Conservation (phyloP, 2,113 vertebrate species). For the Cyprinodon variegatus region DNA sequence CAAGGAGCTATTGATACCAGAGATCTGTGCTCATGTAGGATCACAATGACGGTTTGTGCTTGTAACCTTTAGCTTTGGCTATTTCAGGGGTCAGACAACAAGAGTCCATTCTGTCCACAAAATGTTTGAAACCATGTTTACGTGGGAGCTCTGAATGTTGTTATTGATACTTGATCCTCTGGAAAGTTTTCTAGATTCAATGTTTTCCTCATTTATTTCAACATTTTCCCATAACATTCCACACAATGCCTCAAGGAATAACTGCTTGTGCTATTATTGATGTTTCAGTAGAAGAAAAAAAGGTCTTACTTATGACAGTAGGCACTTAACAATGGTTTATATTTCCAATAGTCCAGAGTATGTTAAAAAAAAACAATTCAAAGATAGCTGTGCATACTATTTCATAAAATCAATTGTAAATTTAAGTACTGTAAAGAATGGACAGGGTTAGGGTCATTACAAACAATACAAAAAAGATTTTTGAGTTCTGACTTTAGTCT, state of each 20-base stretch:
- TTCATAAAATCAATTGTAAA: too few relatives aligned
- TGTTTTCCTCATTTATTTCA: background rate
- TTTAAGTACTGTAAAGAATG: too few relatives aligned
- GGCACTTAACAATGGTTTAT: background rate
- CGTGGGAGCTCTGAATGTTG: slow-evolving; percentile 31
- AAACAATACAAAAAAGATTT: too few relatives aligned
- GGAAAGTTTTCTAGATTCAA: background rate
- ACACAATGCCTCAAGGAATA: background rate
- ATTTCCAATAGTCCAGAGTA: background rate
- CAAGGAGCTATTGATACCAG: slow-evolving; percentile 72
- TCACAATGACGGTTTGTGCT: slow-evolving; percentile 74
- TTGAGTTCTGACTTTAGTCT: too few relatives aligned
- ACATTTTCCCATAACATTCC: background rate
- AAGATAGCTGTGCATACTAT: background rate
- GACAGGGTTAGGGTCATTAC: too few relatives aligned
- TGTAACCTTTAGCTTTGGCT: slow-evolving; percentile 68
- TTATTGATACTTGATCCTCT: slow-evolving; percentile 18
- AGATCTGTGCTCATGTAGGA: slow-evolving; percentile 67
- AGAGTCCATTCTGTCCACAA: slow-evolving; percentile 64
- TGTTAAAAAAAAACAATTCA: background rate
- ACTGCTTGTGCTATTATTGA: background rate
- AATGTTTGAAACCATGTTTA: slow-evolving; percentile 46
- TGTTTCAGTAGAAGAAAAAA: background rate
- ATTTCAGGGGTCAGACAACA: slow-evolving; percentile 58
- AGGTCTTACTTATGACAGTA: background rate